Percentiles rank a stretch among this genome's conserved stretches.
Evolutionary conservation across 2,888 invertebrate species (phyloP).

Genomic region (Diadegma fenestrale): DNA sequence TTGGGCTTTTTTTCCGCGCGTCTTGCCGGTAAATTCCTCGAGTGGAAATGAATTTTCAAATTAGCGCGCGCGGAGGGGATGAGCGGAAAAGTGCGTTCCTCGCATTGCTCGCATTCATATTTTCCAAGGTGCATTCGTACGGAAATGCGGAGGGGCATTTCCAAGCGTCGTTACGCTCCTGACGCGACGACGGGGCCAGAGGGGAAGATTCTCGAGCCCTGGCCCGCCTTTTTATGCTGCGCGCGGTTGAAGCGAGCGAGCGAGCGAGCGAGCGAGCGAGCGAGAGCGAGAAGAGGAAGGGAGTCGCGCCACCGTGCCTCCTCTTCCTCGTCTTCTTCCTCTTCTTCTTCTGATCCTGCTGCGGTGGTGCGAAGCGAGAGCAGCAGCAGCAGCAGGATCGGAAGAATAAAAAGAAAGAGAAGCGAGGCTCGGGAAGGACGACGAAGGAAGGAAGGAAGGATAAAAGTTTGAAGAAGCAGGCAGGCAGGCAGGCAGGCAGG

Average conservation of each 20-base stretch:
- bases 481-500: conserved; percentile 55
- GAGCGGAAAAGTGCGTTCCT: not conserved
- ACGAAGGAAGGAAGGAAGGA: conserved; percentile 39
- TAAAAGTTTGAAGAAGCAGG: conserved; percentile 57
- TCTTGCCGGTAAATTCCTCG: not conserved
- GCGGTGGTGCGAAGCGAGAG: conserved; percentile 1
- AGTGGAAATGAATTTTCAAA: too few relatives aligned
- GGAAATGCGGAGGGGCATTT: conserved; percentile 1
- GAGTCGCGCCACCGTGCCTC: conserved; percentile 20
- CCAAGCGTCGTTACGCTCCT: conserved; percentile 74
- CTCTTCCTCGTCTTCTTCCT: not conserved
- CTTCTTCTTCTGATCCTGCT: conserved; percentile 38
- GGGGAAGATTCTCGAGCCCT: conserved; percentile 69
- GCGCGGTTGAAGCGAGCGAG: conserved; percentile 69
- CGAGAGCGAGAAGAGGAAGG: conserved; percentile 44
- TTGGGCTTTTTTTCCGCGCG: too few relatives aligned
- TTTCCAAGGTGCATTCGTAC: too few relatives aligned
- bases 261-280: conserved; percentile 72
- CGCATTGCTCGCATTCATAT: not conserved
- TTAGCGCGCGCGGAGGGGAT: too few relatives aligned
- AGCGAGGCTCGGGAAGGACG: conserved; percentile 53
- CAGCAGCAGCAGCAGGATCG: conserved; percentile 41
- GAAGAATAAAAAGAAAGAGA: conserved; percentile 41
- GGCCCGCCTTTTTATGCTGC: conserved; percentile 81
- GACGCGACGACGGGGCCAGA: conserved; percentile 36